These are phyloP conservation scores for Trissonchulus sp. DNA, from an alignment of 2,888 invertebrate genomes.

Conservation along the genomic window DNA sequence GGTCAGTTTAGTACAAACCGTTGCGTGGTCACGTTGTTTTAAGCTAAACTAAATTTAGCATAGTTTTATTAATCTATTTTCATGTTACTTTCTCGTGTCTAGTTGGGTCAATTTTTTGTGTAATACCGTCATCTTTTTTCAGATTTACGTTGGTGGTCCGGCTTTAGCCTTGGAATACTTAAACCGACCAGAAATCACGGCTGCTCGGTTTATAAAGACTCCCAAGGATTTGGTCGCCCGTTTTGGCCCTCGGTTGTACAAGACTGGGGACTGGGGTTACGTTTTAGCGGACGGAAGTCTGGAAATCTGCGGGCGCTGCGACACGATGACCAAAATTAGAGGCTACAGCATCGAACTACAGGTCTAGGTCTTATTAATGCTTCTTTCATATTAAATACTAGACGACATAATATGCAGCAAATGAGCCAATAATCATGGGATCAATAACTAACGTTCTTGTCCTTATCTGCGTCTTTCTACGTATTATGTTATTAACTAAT, in stretches of 20 bases:
- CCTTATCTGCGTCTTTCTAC: too few species aligned
- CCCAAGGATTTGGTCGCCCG: constrained; percentile 27
- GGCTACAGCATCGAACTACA: constrained; percentile 56
- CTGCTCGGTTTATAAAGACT: constrained; percentile 38
- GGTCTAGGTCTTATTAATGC: too few species aligned
- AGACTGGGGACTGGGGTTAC: constrained; percentile 56
- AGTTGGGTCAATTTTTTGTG: too few species aligned
- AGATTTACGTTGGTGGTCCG: constrained; percentile 53
- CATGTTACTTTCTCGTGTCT: too few species aligned
- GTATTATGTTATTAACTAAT: too few species aligned
- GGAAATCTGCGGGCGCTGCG: constrained; percentile 56
- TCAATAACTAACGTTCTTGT: too few species aligned
- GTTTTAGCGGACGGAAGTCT: constrained; percentile 53
- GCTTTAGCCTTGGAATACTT: constrained; percentile 54
- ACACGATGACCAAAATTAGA: constrained; percentile 56
- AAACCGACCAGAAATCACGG: constrained; percentile 53
- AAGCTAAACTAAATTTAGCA: too few species aligned
- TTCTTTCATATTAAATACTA: too few species aligned
- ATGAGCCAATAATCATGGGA: too few species aligned
- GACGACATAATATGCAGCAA: too few species aligned
- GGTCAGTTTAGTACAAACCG: constrained; percentile 43
- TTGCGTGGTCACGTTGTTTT: too few species aligned
- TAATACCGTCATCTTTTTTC: constrained; percentile 24
- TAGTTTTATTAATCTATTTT: too few species aligned
- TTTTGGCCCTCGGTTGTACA: constrained; percentile 43